Conservation (phyloP, 2,113 vertebrate genomes). For the Syrmaticus mikado region DNA sequence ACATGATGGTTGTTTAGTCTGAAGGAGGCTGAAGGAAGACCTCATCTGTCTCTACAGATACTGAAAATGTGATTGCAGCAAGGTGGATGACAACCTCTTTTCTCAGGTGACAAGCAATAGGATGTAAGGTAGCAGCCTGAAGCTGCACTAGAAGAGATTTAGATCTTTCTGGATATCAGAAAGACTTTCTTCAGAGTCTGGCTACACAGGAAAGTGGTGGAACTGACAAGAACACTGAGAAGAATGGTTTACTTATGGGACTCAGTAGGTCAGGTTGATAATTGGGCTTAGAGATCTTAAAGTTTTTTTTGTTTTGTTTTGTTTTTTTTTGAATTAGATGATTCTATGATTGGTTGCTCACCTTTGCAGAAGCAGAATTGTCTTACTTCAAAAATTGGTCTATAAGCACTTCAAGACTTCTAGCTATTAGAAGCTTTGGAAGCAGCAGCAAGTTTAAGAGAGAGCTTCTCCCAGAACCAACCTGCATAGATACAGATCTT, state of each 20-base stretch:
- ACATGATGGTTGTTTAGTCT: neutral
- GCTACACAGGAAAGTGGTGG: neutral
- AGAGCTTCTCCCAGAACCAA: neutral
- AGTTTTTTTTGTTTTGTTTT: too few species aligned
- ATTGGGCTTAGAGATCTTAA: neutral
- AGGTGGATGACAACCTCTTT: neutral
- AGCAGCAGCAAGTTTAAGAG: neutral
- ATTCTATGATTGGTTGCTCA: neutral
- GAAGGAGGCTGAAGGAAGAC: neutral
- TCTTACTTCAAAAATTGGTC: neutral
- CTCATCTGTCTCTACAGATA: neutral
- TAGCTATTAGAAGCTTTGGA: neutral
- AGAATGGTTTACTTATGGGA: neutral
- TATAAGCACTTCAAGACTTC: neutral
- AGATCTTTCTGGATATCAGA: neutral
- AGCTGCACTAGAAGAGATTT: neutral
- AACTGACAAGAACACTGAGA: neutral
- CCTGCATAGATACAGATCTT: neutral
- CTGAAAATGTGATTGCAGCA: neutral
- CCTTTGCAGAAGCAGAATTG: neutral
- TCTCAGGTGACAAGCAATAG: neutral
- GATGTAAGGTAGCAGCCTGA: neutral
- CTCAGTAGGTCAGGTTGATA: neutral
- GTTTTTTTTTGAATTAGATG: neutral
- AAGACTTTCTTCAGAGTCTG: neutral